Conservation (phyloP, 2,888 invertebrate species). For the Ichneumoninae sp. region DNA sequence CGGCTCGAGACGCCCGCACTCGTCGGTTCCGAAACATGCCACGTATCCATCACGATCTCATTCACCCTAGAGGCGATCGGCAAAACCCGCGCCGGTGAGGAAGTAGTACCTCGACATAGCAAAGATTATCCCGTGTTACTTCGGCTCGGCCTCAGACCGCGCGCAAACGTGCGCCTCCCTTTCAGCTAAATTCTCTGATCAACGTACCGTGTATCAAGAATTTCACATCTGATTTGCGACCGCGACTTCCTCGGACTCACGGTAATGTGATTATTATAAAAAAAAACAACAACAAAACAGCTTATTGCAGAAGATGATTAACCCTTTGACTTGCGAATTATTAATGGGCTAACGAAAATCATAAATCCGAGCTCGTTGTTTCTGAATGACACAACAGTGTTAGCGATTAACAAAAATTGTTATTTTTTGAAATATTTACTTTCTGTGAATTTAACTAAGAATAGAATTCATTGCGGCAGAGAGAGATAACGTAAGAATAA, state of each 20-base stretch:
- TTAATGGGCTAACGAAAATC: background rate
- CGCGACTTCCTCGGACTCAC: background rate
- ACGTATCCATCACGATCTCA: slow-evolving; percentile 77
- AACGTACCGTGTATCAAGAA: background rate
- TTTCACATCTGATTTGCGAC: slow-evolving; percentile 25
- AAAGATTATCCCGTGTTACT: slow-evolving; percentile 36
- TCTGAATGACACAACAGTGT: no score
- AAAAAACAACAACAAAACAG: background rate
- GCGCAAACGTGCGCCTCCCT: slow-evolving; percentile 29
- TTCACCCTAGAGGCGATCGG: slow-evolving; percentile 68
- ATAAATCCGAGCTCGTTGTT: no score
- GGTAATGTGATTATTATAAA: background rate
- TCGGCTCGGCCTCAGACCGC: slow-evolving; percentile 22
- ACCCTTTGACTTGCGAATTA: background rate
- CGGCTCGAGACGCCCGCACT: slow-evolving; percentile 34
- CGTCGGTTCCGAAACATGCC: slow-evolving; percentile 71
- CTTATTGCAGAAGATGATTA: background rate
- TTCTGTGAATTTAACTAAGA: no score
- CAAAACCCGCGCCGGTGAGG: slow-evolving; percentile 44
- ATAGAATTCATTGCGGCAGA: no score
- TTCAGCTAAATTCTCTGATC: slow-evolving; percentile 1
- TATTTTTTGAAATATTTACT: no score
- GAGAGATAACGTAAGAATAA: background rate
- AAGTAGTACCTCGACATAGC: slow-evolving; percentile 18
- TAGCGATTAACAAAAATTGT: no score